A percentile compares a stretch with the other conserved stretches of the same genome.
Conservation (phyloP, 2,888 invertebrate species). For the Spodoptera picta region DNA sequence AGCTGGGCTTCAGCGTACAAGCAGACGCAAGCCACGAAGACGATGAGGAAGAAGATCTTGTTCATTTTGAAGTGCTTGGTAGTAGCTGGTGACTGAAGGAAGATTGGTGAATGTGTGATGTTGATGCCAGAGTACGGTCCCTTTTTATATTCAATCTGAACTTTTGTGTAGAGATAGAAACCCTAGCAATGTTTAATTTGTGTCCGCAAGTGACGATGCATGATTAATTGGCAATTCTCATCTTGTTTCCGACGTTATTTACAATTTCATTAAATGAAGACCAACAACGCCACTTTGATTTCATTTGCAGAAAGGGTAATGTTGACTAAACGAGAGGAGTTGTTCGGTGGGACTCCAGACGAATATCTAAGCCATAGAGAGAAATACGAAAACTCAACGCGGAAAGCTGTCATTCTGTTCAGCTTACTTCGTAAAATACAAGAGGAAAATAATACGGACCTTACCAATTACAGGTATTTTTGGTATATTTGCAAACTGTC, state of each 20-base stretch:
- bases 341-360: conserved; percentile 90
- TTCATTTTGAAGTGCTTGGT: conserved; percentile 63
- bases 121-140: background rate
- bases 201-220: conserved; percentile 2
- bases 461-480: conserved; percentile 91
- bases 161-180: conserved; percentile 23
- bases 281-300: background rate
- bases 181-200: conserved; percentile 41
- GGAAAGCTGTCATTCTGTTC: conserved; percentile 91
- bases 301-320: conserved; percentile 71
- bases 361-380: conserved; percentile 95
- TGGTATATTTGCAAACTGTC: background rate
- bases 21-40: conserved; percentile 70
- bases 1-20: conserved; percentile 80
- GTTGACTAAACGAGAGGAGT: conserved; percentile 84
- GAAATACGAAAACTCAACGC: conserved; percentile 92
- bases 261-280: conserved; percentile 25
- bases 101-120: conserved; percentile 24
- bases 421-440: conserved; percentile 90
- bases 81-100: conserved; percentile 6
- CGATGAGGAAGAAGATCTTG: conserved; percentile 65
- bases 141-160: conserved; percentile 36
- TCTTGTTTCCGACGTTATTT: conserved; percentile 4
- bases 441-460: conserved; percentile 89
- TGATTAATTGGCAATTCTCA: conserved; percentile 11